Evolutionary conservation across 1,140 invertebrate species (phyloP).

Genomic region (Drosophila murphyi): DNA sequence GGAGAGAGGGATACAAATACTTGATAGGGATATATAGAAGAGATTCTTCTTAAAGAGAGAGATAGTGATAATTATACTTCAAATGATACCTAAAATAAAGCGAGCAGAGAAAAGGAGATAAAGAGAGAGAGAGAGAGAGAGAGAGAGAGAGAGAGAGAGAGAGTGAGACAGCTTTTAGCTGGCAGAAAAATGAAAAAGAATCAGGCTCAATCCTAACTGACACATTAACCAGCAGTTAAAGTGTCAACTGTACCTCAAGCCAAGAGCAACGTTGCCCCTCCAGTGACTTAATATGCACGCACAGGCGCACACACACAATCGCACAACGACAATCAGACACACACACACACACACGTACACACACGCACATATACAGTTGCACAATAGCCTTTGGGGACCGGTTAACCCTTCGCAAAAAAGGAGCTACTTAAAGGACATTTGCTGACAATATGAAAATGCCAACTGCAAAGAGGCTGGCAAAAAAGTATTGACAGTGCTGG

Average conservation of each 20-base stretch:
- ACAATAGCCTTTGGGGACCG: slow-evolving; percentile 60
- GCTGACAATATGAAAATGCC: slow-evolving; percentile 76
- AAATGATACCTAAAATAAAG: no score
- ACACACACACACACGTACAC: slow-evolving; percentile 8
- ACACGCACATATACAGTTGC: neutral
- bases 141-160: neutral
- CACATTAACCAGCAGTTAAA: slow-evolving; percentile 73
- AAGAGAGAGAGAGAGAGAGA: neutral
- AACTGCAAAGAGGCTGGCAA: slow-evolving; percentile 39
- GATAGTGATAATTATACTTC: no score
- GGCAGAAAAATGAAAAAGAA: slow-evolving; percentile 5
- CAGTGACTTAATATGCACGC: slow-evolving; percentile 22
- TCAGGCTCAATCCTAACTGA: slow-evolving; percentile 55
- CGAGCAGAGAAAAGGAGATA: neutral
- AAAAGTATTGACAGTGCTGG: neutral
- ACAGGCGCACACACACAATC: neutral
- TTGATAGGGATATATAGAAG: neutral
- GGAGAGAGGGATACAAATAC: neutral
- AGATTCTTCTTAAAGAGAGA: no score
- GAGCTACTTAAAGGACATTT: slow-evolving; percentile 79
- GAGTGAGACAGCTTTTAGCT: neutral
- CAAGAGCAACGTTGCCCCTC: slow-evolving; percentile 7
- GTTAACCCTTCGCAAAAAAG: slow-evolving; percentile 70
- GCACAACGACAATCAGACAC: neutral
- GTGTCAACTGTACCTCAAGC: slow-evolving; percentile 73